Conservation (phyloP, 2,888 invertebrate species). For the Scaptomyza cyrtandrae region DNA sequence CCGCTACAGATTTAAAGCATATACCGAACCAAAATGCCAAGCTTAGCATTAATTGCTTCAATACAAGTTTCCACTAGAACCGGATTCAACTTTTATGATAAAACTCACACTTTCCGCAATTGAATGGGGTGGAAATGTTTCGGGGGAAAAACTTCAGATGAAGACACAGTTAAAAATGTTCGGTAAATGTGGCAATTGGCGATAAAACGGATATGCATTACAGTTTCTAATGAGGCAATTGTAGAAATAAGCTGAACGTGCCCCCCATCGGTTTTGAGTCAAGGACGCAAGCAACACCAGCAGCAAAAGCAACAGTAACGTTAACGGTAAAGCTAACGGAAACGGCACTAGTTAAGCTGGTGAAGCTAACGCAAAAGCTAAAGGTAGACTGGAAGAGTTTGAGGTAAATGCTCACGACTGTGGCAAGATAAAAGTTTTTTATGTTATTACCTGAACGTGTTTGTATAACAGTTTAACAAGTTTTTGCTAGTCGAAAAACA, state of each 20-base stretch:
- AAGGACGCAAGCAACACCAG: conserved; percentile 20
- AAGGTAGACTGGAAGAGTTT: conserved; percentile 5
- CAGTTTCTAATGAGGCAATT: conserved; percentile 73
- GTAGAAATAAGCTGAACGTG: conserved; percentile 71
- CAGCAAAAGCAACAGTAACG: conserved; percentile 2
- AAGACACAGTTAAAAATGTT: conserved; percentile 43
- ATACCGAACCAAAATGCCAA: conserved; percentile 19
- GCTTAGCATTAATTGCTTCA: conserved; percentile 48
- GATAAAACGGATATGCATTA: conserved; percentile 72
- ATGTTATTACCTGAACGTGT: conserved; percentile 73
- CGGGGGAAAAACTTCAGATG: conserved; percentile 17
- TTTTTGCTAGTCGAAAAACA: conserved; percentile 54
- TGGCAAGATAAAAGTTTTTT: conserved; percentile 70
- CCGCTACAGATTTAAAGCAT: conserved; percentile 19
- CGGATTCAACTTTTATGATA: conserved; percentile 34
- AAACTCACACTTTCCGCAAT: conserved; percentile 23
- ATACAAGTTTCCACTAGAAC: conserved; percentile 27
- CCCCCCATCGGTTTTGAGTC: conserved; percentile 35
- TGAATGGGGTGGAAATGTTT: conserved; percentile 12
- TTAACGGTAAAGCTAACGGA: conserved; percentile 5
- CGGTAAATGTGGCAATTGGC: conserved; percentile 60
- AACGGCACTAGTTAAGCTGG: conserved; percentile 10
- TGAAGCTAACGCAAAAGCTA: conserved; percentile 5
- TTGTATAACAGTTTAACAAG: conserved; percentile 70
- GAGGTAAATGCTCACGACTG: conserved; percentile 44